Base-by-base conservation (phyloP, 2,113 vertebrate species). In the Chaenocephalus aceratus region DNA sequence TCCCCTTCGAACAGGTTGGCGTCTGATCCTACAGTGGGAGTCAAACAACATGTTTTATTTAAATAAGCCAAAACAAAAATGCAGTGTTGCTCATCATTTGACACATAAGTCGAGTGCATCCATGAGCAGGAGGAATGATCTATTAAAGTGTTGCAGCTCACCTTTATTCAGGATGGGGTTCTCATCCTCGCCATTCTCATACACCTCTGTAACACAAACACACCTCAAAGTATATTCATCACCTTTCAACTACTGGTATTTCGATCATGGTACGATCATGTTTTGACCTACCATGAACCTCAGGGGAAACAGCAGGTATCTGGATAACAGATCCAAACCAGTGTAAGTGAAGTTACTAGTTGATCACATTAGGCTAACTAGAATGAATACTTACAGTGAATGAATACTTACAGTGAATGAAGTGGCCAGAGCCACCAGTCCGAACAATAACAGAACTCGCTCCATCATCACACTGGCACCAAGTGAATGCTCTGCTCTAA, bases 1-100 rank as follows among this genome's bases (percentile, higher is more conserved):
- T 99, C 97, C 1, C 97, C 97, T 77, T 99, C 94, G 83, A 98
- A 94, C 69, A 98, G 94, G 26, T 94, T 82, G 65, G 92, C 78
- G 44, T 96, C 94, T 84, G 95, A 95, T 89, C 91, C 97, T 97
- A 61, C 21, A 72, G 63, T n/a, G 72, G 4, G 52, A 23, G 14
- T 51, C 21, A 10, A 41, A 41, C 36, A 18, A 56, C 2, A 53
- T 2, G 34, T 23, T 21, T 9, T 18, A 51, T 59, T 60, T 26
- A 3, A 59, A 48, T 45, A 11, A 48, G 26, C 21, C 57, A 57
- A 2, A 30, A 30, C 2, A 84, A 65, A 52, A 3, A 46, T 3
- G 12, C 21, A 61, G 12, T 54, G 26, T 51, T 5, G 8, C 8
- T 61, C 23, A 48, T 16, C 11, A 9, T 18, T 18, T 53, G 5